A percentile compares a stretch with the other conserved stretches of the same genome.
These are phyloP conservation scores for Aplocera efformata DNA, from an alignment of 2,888 invertebrate genomes.

Conservation along the genomic window DNA sequence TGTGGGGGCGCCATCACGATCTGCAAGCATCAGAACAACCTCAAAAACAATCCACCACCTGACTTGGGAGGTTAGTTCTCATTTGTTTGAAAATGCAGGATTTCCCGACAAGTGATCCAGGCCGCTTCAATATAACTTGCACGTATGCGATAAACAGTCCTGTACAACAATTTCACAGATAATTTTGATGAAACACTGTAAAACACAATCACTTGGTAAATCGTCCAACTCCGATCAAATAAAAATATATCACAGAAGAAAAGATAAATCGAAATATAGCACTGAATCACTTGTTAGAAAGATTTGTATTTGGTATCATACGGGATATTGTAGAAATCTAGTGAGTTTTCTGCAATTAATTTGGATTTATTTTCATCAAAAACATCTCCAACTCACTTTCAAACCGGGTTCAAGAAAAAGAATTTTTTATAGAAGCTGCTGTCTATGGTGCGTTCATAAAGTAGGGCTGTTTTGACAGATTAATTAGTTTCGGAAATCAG, in stretches of 20 bases:
- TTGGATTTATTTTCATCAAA: slow-evolving; percentile 62
- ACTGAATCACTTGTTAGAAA: slow-evolving; percentile 50
- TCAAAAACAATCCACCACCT: slow-evolving; percentile 58
- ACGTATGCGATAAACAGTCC: not conserved
- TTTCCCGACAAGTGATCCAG: slow-evolving; percentile 43
- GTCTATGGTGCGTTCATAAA: slow-evolving; percentile 42
- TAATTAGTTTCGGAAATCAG: not conserved
- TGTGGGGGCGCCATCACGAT: slow-evolving; percentile 87
- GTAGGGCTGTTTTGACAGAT: slow-evolving; percentile 28
- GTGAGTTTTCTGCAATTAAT: slow-evolving; percentile 44
- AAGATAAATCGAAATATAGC: slow-evolving; percentile 50
- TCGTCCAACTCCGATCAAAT: slow-evolving; percentile 50
- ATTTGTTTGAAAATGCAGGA: slow-evolving; percentile 32
- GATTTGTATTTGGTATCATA: slow-evolving; percentile 36
- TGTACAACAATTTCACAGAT: slow-evolving; percentile 3
- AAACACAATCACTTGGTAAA: slow-evolving; percentile 47
- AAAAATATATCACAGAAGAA: slow-evolving; percentile 31
- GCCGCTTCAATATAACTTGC: slow-evolving; percentile 9
- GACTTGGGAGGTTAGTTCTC: slow-evolving; percentile 50
- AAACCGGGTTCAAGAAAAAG: slow-evolving; percentile 75
- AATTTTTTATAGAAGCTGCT: slow-evolving; percentile 44
- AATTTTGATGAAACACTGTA: slow-evolving; percentile 29
- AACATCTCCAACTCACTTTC: slow-evolving; percentile 72
- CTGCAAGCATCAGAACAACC: slow-evolving; percentile 53
- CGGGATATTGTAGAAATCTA: slow-evolving; percentile 36